Conservation (phyloP, 1,140 invertebrate species). For the Microplitis demolitor region DNA sequence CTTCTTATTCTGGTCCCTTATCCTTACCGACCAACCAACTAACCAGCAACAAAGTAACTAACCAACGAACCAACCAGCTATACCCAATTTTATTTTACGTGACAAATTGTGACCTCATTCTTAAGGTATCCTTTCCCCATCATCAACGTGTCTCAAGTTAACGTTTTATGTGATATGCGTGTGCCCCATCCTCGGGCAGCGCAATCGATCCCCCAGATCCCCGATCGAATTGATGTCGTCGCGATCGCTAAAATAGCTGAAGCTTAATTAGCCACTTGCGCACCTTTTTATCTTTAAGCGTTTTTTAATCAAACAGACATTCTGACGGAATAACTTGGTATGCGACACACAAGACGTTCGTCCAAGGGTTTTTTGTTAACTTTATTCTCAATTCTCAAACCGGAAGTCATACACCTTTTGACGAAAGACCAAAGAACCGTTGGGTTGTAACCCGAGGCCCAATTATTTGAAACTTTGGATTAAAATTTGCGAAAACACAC, state of each 20-base stretch:
- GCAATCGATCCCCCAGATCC: slow-evolving; percentile 10
- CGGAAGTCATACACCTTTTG: slow-evolving; percentile 23
- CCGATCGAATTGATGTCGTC: not conserved
- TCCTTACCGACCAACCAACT: not conserved
- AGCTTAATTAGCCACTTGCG: slow-evolving; percentile 33
- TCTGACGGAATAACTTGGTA: not conserved
- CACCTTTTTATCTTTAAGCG: slow-evolving; percentile 10
- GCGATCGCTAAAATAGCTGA: slow-evolving; percentile 29
- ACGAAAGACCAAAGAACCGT: not conserved
- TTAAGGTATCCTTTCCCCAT: slow-evolving; percentile 28
- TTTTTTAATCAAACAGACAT: not conserved
- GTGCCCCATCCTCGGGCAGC: not conserved
- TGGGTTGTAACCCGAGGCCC: slow-evolving; percentile 1
- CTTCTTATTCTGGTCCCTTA: not conserved
- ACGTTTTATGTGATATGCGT: not conserved
- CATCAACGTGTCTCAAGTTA: not conserved
- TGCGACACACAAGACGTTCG: not conserved
- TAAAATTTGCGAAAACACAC: too few relatives aligned
- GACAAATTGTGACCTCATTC: slow-evolving; percentile 55
- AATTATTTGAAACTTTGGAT: not conserved
- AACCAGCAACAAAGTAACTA: not conserved
- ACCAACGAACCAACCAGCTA: not conserved
- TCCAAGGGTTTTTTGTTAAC: not conserved
- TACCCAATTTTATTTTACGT: slow-evolving; percentile 40
- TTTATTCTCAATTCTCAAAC: not conserved